Percentiles rank a stretch among this genome's conserved stretches.
Evolutionary conservation across 2,113 vertebrate species (phyloP).

Genomic region (Plotosus lineatus): DNA sequence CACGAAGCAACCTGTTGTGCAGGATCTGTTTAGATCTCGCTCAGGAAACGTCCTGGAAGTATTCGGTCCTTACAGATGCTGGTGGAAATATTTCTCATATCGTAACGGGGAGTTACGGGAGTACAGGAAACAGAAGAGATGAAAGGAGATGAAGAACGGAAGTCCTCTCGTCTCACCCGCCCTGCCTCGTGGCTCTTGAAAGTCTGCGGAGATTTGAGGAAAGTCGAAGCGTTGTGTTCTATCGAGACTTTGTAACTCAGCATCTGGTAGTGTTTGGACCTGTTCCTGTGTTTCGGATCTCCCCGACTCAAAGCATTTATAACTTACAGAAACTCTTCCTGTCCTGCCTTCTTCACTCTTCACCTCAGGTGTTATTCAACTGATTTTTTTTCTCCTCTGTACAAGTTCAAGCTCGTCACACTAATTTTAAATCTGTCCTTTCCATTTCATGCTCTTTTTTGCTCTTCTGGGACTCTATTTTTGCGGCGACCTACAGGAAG

Average conservation of each 20-base stretch:
- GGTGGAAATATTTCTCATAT: background rate
- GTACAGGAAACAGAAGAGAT: background rate
- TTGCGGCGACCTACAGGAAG: slow-evolving; percentile 33
- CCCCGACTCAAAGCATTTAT: slow-evolving; percentile 51
- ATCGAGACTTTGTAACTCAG: slow-evolving; percentile 63
- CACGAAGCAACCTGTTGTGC: no score
- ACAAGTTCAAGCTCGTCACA: slow-evolving; percentile 70
- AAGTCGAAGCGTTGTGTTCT: slow-evolving; percentile 62
- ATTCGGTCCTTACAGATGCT: background rate
- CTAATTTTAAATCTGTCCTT: slow-evolving; percentile 69
- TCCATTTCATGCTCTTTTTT: slow-evolving; percentile 52
- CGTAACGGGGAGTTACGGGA: background rate
- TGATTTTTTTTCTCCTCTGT: slow-evolving; percentile 54
- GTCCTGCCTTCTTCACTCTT: slow-evolving; percentile 56
- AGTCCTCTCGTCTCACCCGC: background rate
- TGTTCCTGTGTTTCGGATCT: slow-evolving; percentile 56
- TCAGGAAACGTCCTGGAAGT: background rate
- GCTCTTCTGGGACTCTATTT: slow-evolving; percentile 38
- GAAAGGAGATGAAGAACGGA: background rate
- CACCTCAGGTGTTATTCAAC: slow-evolving; percentile 53
- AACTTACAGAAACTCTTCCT: slow-evolving; percentile 66
- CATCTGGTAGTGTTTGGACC: slow-evolving; percentile 49
- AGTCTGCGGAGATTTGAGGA: slow-evolving; percentile 48
- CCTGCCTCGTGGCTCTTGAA: background rate
- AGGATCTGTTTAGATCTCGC: background rate